Percentiles rank a stretch among this genome's conserved stretches.
Evolutionary conservation across 2,888 invertebrate species (phyloP).

Genomic region (Chrysomela aeneicollis): DNA sequence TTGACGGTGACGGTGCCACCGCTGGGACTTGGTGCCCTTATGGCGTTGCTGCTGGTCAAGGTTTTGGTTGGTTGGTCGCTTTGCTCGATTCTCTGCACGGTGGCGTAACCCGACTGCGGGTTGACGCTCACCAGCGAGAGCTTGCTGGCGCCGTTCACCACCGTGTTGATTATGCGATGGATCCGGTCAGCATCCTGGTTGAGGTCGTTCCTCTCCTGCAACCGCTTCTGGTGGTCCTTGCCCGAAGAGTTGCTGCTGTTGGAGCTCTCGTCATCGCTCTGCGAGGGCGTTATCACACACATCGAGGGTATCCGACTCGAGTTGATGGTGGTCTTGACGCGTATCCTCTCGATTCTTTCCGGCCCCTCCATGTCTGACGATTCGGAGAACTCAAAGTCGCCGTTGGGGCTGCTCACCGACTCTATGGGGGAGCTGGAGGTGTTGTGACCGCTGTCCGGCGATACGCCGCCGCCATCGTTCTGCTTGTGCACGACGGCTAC

Average conservation of each 20-base stretch:
- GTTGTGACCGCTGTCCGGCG: slow-evolving; percentile 82
- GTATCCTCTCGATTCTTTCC: slow-evolving; percentile 84
- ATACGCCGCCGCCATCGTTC: slow-evolving; percentile 71
- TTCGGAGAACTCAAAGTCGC: slow-evolving; percentile 85
- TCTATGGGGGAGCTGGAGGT: slow-evolving; percentile 82
- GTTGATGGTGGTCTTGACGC: slow-evolving; percentile 86
- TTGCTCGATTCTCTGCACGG: slow-evolving; percentile 54
- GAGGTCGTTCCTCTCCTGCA: slow-evolving; percentile 42
- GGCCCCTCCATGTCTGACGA: slow-evolving; percentile 88
- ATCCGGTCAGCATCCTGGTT: slow-evolving; percentile 40
- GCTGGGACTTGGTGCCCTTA: slow-evolving; percentile 57
- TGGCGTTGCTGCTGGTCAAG: slow-evolving; percentile 38
- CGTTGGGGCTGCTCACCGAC: slow-evolving; percentile 75
- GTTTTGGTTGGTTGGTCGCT: too few relatives aligned
- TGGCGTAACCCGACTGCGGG: slow-evolving; percentile 58
- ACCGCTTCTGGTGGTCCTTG: slow-evolving; percentile 40
- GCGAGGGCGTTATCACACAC: slow-evolving; percentile 89
- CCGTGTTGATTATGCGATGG: slow-evolving; percentile 42
- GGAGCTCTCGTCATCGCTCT: slow-evolving; percentile 85
- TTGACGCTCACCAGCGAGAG: slow-evolving; percentile 56
- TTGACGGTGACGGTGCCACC: slow-evolving; percentile 55
- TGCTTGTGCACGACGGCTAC: slow-evolving; percentile 68
- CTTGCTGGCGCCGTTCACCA: slow-evolving; percentile 46
- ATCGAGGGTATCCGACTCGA: slow-evolving; percentile 90
- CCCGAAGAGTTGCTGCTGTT: slow-evolving; percentile 51